Evolutionary conservation across 2,797 vertebrate genomes (phyloP), one percentile per base, ranked within the genome.

Genomic region (Pitangus sulphuratus): DNA sequence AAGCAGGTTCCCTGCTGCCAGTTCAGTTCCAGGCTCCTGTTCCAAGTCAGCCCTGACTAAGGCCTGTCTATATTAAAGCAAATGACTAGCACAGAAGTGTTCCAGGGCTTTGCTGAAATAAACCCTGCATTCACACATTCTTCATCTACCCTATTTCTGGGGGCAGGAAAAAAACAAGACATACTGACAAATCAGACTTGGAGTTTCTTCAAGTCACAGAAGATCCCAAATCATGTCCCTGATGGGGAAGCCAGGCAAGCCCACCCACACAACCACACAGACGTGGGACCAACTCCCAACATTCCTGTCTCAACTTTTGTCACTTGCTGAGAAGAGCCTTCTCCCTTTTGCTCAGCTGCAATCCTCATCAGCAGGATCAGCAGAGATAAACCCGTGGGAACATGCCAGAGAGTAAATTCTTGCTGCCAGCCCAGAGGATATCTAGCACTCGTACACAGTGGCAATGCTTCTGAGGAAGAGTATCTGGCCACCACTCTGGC

Each of bases 181-280:
- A 0, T 18, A 56, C 17, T 54, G 57, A 70, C n/a, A 82, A 66
- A 84, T 39, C 25, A 56, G 39, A 66, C 26, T 40, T 31, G 30
- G 37, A 66, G 87, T 58, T 87, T 45, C 40, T 81, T 91, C 37
- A 56, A 37, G n/a, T 40, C 31, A 76, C 66, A 80, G 60, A 71
- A 68, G 22, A 84, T 53, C 56, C 45, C n/a, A 90, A 77, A 84
- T 35, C 15, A 11, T 3, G 24, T 40, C n/a, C 45, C 62, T 72
- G 26, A 57, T 7, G 31, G 12, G 5, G 35, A 78, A 79, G 44
- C 5, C 56, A 85, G n/a, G 28, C 2, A 3, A 90, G 53, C 21
- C 40, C 6, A 89, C 72, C 39, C 5, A 3, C 1, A 0, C 0
- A 0, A 61, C 28, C 5, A 2, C 4, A 45, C 40, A 84, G 21